phyloP scores from a whole-genome alignment of 1,140 invertebrate genomes.

The Odontomachus brunneus region DNA sequence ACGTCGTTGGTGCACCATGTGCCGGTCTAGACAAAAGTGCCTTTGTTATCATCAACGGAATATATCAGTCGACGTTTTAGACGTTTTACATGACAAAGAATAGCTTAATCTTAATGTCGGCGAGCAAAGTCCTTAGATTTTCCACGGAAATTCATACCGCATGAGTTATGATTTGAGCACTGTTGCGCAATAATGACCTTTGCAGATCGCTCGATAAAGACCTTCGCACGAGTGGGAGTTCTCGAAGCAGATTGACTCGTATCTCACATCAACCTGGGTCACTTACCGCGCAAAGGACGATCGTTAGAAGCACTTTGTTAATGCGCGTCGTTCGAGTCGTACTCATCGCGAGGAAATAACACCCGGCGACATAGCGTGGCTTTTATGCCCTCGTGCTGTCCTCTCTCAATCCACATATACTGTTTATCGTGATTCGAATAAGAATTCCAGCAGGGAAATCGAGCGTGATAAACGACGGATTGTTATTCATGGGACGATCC shows the following conservation, averaged over 20 bases:
- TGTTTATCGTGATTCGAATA: slow-evolving; percentile 56
- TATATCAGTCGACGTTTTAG: no score
- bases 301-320: slow-evolving; percentile 25
- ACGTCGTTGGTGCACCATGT: slow-evolving; percentile 16
- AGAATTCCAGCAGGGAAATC: slow-evolving; percentile 22
- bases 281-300: slow-evolving; percentile 58
- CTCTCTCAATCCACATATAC: no score
- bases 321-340: background rate
- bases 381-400: slow-evolving; percentile 60
- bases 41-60: background rate
- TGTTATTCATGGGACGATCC: slow-evolving; percentile 55
- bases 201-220: background rate
- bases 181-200: no score
- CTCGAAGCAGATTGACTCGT: background rate
- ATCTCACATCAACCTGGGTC: background rate
- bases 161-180: no score
- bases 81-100: no score
- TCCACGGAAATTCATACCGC: no score
- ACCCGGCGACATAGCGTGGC: background rate
- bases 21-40: slow-evolving; percentile 50
- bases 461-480: slow-evolving; percentile 26
- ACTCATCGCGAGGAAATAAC: background rate
- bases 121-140: no score
- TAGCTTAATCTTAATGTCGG: no score
- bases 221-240: background rate